Percentiles rank a stretch among this genome's conserved stretches.
phyloP scores from a whole-genome alignment of 2,888 invertebrate species.

The Drosophila neotestacea region DNA sequence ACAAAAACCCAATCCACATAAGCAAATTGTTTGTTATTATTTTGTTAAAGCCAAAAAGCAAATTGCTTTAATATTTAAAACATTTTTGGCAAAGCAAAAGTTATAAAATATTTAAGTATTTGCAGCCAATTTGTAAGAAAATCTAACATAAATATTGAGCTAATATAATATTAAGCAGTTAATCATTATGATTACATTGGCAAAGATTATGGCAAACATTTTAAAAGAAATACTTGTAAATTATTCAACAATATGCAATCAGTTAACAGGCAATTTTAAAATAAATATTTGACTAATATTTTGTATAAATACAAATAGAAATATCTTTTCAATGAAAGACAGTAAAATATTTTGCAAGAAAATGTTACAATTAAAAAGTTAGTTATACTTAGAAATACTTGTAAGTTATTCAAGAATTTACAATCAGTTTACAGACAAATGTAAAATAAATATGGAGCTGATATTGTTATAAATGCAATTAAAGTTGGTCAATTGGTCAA shows the following conservation, averaged over 20 bases:
- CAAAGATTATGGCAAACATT: background rate
- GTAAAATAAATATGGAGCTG: background rate
- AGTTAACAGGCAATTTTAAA: too few species aligned
- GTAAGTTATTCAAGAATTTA: background rate
- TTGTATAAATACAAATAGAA: too few species aligned
- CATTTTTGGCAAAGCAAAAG: background rate
- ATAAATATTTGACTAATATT: too few species aligned
- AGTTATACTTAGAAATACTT: background rate
- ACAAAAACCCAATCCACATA: slow-evolving; percentile 39
- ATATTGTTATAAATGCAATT: background rate
- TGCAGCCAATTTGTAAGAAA: background rate
- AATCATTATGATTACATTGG: background rate
- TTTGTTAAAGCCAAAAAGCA: slow-evolving; percentile 21
- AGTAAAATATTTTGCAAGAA: too few species aligned
- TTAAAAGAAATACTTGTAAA: background rate
- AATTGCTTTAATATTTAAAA: slow-evolving; percentile 34
- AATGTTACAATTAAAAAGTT: too few species aligned
- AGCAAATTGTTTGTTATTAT: slow-evolving; percentile 35
- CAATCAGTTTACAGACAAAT: background rate
- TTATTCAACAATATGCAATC: background rate
- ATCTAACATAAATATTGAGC: background rate
- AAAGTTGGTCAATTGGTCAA: too few species aligned
- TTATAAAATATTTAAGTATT: slow-evolving; percentile 4
- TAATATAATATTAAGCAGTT: slow-evolving; percentile 1
- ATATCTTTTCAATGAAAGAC: too few species aligned